A percentile compares a stretch with the other conserved stretches of the same genome.
phyloP scores from a whole-genome alignment of 2,113 vertebrate genomes.

The Xiphophorus couchianus region DNA sequence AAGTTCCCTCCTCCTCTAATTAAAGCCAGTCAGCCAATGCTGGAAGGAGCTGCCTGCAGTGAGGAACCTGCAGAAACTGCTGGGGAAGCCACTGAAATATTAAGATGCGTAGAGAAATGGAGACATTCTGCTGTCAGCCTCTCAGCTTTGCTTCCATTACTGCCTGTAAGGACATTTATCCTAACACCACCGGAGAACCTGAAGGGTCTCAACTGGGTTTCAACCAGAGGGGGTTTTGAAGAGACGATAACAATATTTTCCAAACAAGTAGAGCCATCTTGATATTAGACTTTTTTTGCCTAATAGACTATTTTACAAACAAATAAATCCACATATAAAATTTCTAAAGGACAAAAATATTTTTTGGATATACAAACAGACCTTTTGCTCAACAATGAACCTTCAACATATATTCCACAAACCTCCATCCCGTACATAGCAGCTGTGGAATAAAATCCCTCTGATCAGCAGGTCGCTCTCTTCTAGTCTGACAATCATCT shows the following conservation, averaged over 20 bases:
- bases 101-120: slow-evolving; percentile 67
- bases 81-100: slow-evolving; percentile 73
- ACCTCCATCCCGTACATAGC: no score
- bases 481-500: no score
- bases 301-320: not conserved
- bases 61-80: slow-evolving; percentile 58
- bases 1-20: slow-evolving; percentile 71
- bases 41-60: slow-evolving; percentile 61
- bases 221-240: slow-evolving; percentile 16
- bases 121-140: slow-evolving; percentile 62
- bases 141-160: slow-evolving; percentile 57
- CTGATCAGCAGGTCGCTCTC: no score
- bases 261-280: not conserved
- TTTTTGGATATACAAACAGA: no score
- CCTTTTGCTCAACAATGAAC: no score
- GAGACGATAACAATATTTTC: no score
- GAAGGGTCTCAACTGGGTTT: slow-evolving; percentile 4
- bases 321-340: not conserved
- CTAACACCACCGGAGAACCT: not conserved
- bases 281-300: not conserved
- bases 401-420: no score
- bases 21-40: slow-evolving; percentile 61
- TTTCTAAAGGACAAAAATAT: not conserved
- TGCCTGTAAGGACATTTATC: slow-evolving; percentile 33
- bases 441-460: no score